Percentiles rank a stretch among this genome's conserved stretches.
These are phyloP conservation scores for Panzeria rudis DNA, from an alignment of 2,888 invertebrate genomes.

Conservation along the genomic window DNA sequence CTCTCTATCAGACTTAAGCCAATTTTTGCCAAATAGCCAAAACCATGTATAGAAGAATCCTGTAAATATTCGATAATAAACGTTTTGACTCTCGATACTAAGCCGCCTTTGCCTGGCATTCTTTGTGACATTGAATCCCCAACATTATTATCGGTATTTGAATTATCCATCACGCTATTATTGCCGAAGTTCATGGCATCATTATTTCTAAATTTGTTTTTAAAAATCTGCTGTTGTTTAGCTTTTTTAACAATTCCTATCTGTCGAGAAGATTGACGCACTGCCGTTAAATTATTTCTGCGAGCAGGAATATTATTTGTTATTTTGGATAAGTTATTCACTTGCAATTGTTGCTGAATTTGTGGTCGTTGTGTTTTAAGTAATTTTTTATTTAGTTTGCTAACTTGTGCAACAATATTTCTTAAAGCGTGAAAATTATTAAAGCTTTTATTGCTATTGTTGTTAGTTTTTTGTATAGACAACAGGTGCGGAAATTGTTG, in stretches of 20 bases:
- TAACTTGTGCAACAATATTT: constrained; percentile 18
- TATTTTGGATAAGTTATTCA: not conserved
- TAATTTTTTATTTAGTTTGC: constrained; percentile 33
- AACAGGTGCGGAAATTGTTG: constrained; percentile 3
- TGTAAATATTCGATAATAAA: constrained; percentile 82
- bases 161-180: not conserved
- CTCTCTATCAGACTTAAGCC: constrained; percentile 82
- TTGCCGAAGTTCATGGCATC: constrained; percentile 24
- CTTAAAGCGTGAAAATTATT: not conserved
- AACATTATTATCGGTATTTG: constrained; percentile 2
- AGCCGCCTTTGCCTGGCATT: constrained; percentile 43
- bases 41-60: constrained; percentile 83
- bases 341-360: constrained; percentile 8
- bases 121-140: constrained; percentile 16
- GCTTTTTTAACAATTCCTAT: constrained; percentile 30
- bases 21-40: constrained; percentile 81
- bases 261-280: constrained; percentile 72
- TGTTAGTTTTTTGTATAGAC: constrained; percentile 10
- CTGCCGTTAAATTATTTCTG: constrained; percentile 50
- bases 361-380: constrained; percentile 8
- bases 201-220: constrained; percentile 46
- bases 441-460: not conserved
- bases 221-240: constrained; percentile 23
- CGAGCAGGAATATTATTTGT: not conserved
- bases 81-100: constrained; percentile 76